Evolutionary conservation across 2,888 invertebrate genomes (phyloP).

Genomic region (Nemurella pictetii): DNA sequence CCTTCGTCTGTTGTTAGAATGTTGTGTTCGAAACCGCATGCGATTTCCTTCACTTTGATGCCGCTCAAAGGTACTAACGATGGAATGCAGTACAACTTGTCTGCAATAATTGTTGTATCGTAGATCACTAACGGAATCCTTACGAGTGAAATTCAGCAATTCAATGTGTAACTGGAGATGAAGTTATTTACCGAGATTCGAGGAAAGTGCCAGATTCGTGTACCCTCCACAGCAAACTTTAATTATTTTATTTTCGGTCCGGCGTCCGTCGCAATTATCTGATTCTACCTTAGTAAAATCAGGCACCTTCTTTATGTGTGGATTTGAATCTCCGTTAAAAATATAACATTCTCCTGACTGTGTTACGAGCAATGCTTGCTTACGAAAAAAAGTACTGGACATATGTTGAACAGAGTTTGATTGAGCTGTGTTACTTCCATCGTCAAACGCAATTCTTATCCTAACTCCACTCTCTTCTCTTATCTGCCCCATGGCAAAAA

Average conservation of each 20-base stretch:
- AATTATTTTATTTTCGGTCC: constrained; percentile 47
- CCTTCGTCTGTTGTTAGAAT: constrained; percentile 71
- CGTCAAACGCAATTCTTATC: not conserved
- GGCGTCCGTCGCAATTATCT: constrained; percentile 26
- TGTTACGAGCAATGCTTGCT: constrained; percentile 42
- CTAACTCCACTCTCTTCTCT: not conserved
- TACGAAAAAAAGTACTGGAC: constrained; percentile 38
- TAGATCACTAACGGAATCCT: not conserved
- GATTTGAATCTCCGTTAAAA: constrained; percentile 1
- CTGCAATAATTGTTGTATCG: not conserved
- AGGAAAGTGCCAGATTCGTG: constrained; percentile 53
- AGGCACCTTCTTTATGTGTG: constrained; percentile 41
- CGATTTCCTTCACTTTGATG: constrained; percentile 63
- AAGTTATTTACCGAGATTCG: not conserved
- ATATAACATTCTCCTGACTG: constrained; percentile 43
- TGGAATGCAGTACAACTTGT: constrained; percentile 60
- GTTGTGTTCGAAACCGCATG: constrained; percentile 81
- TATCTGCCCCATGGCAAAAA: not conserved
- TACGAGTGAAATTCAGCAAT: not conserved
- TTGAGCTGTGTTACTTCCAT: not conserved
- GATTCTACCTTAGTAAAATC: constrained; percentile 41
- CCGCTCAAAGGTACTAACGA: constrained; percentile 58
- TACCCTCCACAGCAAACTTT: constrained; percentile 56
- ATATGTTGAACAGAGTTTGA: constrained; percentile 33
- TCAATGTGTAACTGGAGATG: too few species aligned